Evolutionary conservation across 1,140 invertebrate genomes (phyloP), one percentile per base, ranked within the genome.

Genomic region (Halictus rubicundus): DNA sequence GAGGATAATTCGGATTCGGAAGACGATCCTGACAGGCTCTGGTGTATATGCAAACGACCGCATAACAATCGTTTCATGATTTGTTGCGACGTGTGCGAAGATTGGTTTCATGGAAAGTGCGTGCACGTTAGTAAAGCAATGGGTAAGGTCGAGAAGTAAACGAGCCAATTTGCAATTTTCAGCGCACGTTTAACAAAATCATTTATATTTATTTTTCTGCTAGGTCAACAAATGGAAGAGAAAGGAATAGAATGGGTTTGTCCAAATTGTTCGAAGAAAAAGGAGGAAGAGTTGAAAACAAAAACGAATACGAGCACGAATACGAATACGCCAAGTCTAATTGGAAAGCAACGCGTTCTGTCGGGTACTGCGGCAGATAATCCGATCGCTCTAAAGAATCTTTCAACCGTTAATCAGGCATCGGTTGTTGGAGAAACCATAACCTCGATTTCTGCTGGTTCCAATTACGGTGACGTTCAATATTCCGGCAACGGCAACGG

Each of bases 11-110:
- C 94, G 1, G 95, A 95, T 91, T 96, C 97, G 19, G 97, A 98
- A 92, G 98, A 99, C 94, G 98, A 99, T 94, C 98, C 98, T 6
- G 96, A 98, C 84, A 96, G 97, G 92, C 93, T 99, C 32, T 99
- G 98, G 98, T 99, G 98, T 92, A 97, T 99, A 88, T 99, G 98
- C 90, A 96, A 96, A 87, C 97, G 98, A 88, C 98, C 98, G 0
- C 98, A 99, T 91, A 98, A 98, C 88, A 98, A 99, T 93, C 95
- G 98, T 46, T 99, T 99, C 91, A 99, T 99, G 98, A 99, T 99
- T 89, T 98, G 97, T 90, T 99, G 98, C 91, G 98, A 99, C 92
- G 95, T 95, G 1, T 99, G 98, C 92, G 97, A 98, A 91, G 98
- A 99, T 88, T 99, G 98, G 98, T 99, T 98, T 90, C 98, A 99